phyloP scores from a whole-genome alignment of 2,888 invertebrate genomes.

The Listrodromus nycthemerus region DNA sequence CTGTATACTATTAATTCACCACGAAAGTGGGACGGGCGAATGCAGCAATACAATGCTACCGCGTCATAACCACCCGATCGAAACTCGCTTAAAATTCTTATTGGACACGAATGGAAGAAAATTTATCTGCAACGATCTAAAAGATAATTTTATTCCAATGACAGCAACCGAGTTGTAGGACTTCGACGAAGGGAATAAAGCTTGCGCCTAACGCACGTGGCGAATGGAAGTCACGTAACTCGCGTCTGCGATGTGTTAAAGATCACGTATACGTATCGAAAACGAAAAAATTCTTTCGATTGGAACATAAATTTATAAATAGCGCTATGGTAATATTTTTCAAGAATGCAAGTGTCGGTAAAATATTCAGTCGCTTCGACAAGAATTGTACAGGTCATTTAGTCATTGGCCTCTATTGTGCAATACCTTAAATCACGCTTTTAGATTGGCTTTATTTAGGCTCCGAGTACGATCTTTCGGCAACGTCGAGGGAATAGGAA shows the following conservation, averaged over 20 bases:
- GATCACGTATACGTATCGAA: neutral
- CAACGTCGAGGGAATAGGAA: neutral
- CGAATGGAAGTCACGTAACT: conserved; percentile 8
- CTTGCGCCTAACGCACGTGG: conserved; percentile 2
- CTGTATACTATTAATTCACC: neutral
- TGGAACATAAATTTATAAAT: neutral
- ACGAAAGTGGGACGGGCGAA: neutral
- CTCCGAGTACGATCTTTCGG: neutral
- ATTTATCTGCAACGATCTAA: conserved; percentile 14
- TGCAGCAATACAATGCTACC: conserved; percentile 6
- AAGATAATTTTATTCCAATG: conserved; percentile 14
- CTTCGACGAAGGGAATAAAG: conserved; percentile 1
- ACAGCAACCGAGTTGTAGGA: neutral
- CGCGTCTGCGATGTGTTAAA: neutral
- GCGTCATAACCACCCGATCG: conserved; percentile 27
- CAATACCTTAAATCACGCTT: neutral
- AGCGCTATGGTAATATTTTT: neutral
- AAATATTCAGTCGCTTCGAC: neutral
- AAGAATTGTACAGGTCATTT: conserved; percentile 29
- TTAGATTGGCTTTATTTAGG: neutral
- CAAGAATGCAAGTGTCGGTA: neutral
- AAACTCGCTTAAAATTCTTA: neutral
- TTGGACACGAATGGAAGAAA: neutral
- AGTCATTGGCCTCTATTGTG: conserved; percentile 7
- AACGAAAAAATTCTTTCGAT: neutral